Percentiles rank a stretch among this genome's conserved stretches.
These are phyloP conservation scores for Notothenia coriiceps DNA, from an alignment of 2,113 vertebrate species.

Conservation along the genomic window DNA sequence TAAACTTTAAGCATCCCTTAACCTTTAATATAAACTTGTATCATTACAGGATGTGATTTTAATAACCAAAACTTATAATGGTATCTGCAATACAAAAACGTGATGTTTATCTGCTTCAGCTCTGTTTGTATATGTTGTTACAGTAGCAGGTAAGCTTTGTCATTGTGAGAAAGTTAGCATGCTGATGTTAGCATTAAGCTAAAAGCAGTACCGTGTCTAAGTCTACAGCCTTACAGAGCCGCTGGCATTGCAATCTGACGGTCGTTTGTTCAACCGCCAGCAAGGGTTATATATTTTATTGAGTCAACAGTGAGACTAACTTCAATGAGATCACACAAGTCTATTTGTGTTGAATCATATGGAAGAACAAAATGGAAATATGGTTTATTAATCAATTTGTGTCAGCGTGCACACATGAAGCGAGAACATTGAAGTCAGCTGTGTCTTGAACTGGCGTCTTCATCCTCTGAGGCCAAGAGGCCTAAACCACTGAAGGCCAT, in stretches of 20 bases:
- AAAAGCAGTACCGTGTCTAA: not conserved
- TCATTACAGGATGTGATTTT: too few relatives aligned
- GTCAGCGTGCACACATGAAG: slow-evolving; percentile 1
- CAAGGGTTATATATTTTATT: not conserved
- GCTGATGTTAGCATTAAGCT: not conserved
- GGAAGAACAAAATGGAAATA: not conserved
- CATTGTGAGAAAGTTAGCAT: not conserved
- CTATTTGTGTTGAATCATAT: slow-evolving; percentile 5
- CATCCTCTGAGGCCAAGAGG: slow-evolving; percentile 30
- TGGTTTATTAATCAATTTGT: slow-evolving; percentile 19
- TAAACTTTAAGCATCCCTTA: too few relatives aligned
- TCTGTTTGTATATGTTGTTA: too few relatives aligned
- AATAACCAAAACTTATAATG: too few relatives aligned
- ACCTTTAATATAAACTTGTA: too few relatives aligned
- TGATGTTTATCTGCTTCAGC: too few relatives aligned
- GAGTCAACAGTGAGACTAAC: not conserved
- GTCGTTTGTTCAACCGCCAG: not conserved
- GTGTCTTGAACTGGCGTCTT: slow-evolving; percentile 23
- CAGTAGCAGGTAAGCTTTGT: not conserved
- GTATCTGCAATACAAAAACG: too few relatives aligned
- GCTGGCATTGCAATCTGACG: too few relatives aligned
- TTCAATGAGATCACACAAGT: not conserved
- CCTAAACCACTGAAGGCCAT: slow-evolving; percentile 13
- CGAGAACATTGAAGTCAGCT: slow-evolving; percentile 4
- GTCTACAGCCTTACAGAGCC: not conserved